Percentiles rank a stretch among this genome's conserved stretches.
Conservation (phyloP, 2,113 vertebrate species). For the Syngnathus scovelli region DNA sequence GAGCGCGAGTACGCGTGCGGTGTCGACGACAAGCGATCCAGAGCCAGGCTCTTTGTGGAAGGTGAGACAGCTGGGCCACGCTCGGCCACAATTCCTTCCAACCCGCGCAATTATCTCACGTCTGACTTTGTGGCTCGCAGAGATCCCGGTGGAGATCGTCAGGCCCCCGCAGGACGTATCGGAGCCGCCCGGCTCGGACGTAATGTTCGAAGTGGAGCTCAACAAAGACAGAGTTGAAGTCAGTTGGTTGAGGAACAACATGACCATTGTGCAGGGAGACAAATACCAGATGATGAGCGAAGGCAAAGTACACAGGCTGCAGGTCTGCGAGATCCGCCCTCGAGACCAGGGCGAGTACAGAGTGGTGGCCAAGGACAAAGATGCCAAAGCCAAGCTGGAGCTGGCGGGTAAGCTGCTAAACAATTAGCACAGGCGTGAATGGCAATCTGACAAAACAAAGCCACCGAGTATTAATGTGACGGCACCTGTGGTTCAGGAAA, state of each 20-base stretch:
- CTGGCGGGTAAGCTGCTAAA: constrained; percentile 77
- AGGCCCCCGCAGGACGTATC: constrained; percentile 86
- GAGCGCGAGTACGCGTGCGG: constrained; percentile 98
- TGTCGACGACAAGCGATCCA: constrained; percentile 87
- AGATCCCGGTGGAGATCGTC: constrained; percentile 93
- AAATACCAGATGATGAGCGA: constrained; percentile 99
- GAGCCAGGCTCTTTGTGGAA: constrained; percentile 95
- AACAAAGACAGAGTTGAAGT: constrained; percentile 97
- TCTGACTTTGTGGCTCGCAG: constrained; percentile 58
- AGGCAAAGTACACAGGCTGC: constrained; percentile 89
- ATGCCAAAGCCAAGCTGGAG: constrained; percentile 94
- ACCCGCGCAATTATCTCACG: background rate
- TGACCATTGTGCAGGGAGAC: constrained; percentile 93
- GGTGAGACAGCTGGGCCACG: constrained; percentile 60
- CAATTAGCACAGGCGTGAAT: background rate
- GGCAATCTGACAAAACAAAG: too few relatives aligned
- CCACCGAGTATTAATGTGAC: too few relatives aligned
- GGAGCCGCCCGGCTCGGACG: constrained; percentile 86
- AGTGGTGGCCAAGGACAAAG: constrained; percentile 92
- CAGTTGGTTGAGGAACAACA: constrained; percentile 96
- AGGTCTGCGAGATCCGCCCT: constrained; percentile 90
- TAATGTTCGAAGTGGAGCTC: constrained; percentile 88
- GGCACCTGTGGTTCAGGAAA: background rate
- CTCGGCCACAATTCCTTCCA: background rate
- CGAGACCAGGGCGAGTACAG: constrained; percentile 96